Evolutionary conservation across 2,797 vertebrate genomes (phyloP).

Genomic region (Alfaro cultratus): DNA sequence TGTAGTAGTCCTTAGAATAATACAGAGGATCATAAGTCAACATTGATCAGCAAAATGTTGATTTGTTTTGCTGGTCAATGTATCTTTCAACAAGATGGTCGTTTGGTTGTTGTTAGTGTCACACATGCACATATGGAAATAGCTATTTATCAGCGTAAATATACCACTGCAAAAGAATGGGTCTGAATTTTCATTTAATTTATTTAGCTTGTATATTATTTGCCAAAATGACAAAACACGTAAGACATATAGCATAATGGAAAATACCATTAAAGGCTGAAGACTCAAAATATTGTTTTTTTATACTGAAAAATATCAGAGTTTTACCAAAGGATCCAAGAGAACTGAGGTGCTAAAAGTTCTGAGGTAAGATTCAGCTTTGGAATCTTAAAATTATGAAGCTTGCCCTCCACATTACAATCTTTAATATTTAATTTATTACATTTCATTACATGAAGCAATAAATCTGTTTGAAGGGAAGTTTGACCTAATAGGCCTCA

Average conservation of each 20-base stretch:
- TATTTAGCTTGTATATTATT: background rate
- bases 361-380: background rate
- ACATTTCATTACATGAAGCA: conserved; percentile 41
- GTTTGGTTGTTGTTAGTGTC: background rate
- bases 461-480: conserved; percentile 20
- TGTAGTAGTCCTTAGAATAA: background rate
- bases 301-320: background rate
- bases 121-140: background rate
- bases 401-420: background rate
- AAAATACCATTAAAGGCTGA: background rate
- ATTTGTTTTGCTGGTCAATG: background rate
- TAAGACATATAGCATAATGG: too few species aligned
- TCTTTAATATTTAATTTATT: background rate
- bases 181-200: background rate
- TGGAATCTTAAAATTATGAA: background rate
- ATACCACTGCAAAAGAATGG: background rate
- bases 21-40: background rate
- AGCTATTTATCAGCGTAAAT: background rate
- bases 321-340: background rate
- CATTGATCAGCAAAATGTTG: background rate
- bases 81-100: background rate
- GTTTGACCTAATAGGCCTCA: conserved; percentile 18
- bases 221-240: background rate
- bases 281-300: background rate
- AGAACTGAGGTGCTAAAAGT: background rate